Percentiles rank a stretch among this genome's conserved stretches.
Conservation (phyloP, 2,797 vertebrate genomes). For the Hydrocynus forskahlii region DNA sequence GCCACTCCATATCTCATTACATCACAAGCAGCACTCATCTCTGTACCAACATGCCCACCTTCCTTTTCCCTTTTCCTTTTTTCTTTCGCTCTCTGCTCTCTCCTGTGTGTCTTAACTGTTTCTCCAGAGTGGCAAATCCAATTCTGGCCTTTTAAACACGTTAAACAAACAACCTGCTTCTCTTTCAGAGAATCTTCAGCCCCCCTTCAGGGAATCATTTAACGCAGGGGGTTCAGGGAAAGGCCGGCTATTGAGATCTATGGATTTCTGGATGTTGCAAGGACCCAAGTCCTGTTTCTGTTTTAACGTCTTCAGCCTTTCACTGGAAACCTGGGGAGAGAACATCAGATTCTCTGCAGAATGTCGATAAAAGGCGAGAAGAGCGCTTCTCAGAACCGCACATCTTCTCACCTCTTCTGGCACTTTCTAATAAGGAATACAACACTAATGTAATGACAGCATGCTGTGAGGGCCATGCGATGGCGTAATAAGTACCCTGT, state of each 20-base stretch:
- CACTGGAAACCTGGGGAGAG: constrained; percentile 27
- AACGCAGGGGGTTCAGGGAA: constrained; percentile 47
- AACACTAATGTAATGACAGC: constrained; percentile 41
- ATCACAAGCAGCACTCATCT: constrained; percentile 30
- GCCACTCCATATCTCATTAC: constrained; percentile 55
- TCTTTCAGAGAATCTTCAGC: constrained; percentile 49
- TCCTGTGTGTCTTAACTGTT: background rate
- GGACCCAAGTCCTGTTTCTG: constrained; percentile 12
- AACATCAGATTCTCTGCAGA: constrained; percentile 45
- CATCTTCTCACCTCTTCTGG: background rate
- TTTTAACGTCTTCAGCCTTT: constrained; percentile 14
- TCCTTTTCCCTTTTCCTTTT: background rate
- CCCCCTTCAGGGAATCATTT: constrained; percentile 48
- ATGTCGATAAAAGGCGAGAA: constrained; percentile 43
- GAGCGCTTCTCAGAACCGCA: constrained; percentile 46
- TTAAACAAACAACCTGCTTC: constrained; percentile 46
- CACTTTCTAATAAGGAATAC: constrained; percentile 28
- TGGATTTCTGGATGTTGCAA: constrained; percentile 43
- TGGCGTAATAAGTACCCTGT: background rate
- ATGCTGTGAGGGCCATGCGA: constrained; percentile 5
- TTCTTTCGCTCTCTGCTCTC: background rate
- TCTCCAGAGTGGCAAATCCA: constrained; percentile 40
- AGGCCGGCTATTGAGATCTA: constrained; percentile 43
- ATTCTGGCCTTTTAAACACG: constrained; percentile 43
- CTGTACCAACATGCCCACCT: background rate